Evolutionary conservation across 2,797 vertebrate genomes (phyloP).

Genomic region (Meda fulgida): DNA sequence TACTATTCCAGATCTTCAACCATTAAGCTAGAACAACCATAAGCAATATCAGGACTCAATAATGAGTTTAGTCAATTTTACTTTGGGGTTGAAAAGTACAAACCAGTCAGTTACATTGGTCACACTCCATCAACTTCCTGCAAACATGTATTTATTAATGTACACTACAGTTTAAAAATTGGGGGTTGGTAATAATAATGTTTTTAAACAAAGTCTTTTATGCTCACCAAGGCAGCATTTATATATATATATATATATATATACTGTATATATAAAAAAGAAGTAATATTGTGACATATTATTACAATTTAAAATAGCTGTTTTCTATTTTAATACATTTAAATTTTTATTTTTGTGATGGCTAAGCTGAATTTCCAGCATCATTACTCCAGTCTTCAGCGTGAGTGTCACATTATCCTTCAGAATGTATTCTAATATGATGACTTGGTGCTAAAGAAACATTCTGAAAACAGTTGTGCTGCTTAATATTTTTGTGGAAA

Average conservation of each 20-base stretch:
- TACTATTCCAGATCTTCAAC: neutral
- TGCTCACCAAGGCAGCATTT: no score
- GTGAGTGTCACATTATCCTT: neutral
- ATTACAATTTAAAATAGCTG: neutral
- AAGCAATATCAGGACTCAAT: neutral
- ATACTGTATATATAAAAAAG: no score
- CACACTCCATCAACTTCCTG: neutral
- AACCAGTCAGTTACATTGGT: neutral
- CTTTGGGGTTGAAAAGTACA: neutral
- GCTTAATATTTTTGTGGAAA: neutral
- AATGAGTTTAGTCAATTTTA: neutral
- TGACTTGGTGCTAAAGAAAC: neutral
- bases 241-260: no score
- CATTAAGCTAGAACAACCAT: neutral
- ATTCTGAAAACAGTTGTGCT: neutral
- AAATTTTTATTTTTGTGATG: no score
- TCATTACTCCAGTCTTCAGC: neutral
- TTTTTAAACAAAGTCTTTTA: neutral
- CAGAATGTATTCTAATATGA: neutral
- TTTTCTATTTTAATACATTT: neutral
- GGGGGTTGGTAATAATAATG: neutral
- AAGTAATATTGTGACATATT: neutral
- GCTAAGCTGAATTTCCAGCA: no score
- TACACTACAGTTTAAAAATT: neutral
- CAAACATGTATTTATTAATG: neutral